Percentiles rank a stretch among this genome's conserved stretches.
Evolutionary conservation across 2,113 vertebrate genomes (phyloP).

Genomic region (Vombatus ursinus): DNA sequence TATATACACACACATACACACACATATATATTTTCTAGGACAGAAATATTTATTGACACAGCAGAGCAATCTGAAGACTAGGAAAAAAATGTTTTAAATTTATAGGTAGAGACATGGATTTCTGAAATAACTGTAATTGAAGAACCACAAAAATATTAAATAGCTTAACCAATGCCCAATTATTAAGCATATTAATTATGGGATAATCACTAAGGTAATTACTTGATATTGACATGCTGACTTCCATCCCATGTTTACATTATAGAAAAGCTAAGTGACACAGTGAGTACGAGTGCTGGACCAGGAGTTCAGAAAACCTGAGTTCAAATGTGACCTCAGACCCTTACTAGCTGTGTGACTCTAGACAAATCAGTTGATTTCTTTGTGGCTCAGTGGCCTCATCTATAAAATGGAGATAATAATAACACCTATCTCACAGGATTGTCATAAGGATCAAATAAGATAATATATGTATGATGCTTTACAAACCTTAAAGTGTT

Average conservation of each 20-base stretch:
- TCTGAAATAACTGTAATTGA: background rate
- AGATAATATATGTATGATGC: background rate
- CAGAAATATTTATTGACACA: background rate
- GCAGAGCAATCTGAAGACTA: background rate
- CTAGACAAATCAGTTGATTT: background rate
- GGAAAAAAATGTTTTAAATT: constrained; percentile 10
- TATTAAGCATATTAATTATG: background rate
- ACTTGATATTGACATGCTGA: background rate
- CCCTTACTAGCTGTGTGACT: background rate
- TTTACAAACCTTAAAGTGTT: background rate
- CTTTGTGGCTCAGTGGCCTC: background rate
- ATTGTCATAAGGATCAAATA: background rate
- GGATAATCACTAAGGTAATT: background rate
- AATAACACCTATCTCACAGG: background rate
- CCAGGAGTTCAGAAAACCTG: background rate
- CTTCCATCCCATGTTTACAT: background rate
- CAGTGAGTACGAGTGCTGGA: background rate
- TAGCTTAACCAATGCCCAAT: background rate
- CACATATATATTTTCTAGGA: background rate
- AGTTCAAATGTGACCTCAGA: background rate
- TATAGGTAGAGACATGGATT: background rate
- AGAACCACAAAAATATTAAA: constrained; percentile 43
- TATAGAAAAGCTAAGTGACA: background rate
- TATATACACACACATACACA: no score
- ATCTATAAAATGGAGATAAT: background rate